A percentile compares a stretch with the other conserved stretches of the same genome.
Evolutionary conservation across 2,888 invertebrate species (phyloP).

Genomic region (Drosophila heteroneura): DNA sequence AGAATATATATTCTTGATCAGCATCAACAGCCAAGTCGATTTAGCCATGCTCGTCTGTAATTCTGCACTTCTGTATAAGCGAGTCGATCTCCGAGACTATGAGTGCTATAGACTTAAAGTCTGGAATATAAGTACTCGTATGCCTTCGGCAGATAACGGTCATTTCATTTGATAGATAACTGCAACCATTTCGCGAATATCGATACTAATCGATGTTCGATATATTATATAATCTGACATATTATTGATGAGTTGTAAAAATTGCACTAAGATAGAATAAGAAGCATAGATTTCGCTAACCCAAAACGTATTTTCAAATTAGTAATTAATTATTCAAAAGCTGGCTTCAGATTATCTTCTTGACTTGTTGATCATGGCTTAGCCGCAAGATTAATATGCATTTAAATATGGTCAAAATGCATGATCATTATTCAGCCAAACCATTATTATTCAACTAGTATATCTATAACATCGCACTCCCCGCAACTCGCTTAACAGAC

Average conservation of each 20-base stretch:
- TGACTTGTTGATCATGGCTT: neutral
- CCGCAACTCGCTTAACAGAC: conserved; percentile 1
- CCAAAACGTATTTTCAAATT: neutral
- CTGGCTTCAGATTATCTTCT: neutral
- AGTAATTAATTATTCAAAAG: neutral
- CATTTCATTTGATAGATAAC: neutral
- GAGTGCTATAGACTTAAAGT: neutral
- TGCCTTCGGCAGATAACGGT: neutral
- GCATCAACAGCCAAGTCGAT: neutral
- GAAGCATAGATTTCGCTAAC: neutral
- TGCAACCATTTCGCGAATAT: neutral
- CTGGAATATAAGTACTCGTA: neutral
- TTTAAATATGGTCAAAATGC: neutral
- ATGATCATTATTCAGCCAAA: neutral
- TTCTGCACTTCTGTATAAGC: neutral
- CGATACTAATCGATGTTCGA: neutral
- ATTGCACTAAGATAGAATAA: neutral
- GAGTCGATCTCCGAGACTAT: neutral
- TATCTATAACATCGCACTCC: neutral
- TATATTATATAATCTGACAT: neutral
- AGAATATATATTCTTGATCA: neutral
- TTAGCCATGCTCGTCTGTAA: neutral
- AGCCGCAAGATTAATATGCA: neutral
- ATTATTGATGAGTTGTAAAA: neutral
- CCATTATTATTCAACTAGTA: neutral